These are phyloP conservation scores for Felis chaus DNA, from an alignment of 2,113 vertebrate species.

Conservation along the genomic window DNA sequence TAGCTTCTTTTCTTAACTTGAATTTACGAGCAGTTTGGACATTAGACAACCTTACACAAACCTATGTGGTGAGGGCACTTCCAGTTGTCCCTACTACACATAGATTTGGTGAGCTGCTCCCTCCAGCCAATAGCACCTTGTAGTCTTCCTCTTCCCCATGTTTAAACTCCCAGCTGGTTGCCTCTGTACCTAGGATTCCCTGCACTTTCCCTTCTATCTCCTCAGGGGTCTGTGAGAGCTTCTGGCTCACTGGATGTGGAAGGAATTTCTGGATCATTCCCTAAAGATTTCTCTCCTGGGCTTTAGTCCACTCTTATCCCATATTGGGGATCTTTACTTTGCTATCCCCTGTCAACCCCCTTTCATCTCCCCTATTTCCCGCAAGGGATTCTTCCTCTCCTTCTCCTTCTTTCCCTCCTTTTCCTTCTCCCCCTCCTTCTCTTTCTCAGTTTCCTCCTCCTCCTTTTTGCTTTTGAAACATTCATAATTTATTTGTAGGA, in stretches of 20 bases:
- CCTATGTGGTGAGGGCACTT: not conserved
- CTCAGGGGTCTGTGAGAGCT: not conserved
- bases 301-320: not conserved
- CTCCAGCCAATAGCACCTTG: not conserved
- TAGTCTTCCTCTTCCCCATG: not conserved
- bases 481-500: conserved; percentile 6
- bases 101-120: not conserved
- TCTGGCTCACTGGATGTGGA: not conserved
- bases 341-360: not conserved
- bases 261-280: not conserved
- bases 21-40: not conserved
- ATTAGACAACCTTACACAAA: not conserved
- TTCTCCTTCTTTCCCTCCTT: not conserved
- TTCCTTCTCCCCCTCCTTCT: not conserved
- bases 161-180: not conserved
- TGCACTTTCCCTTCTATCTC: not conserved
- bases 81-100: too few relatives aligned
- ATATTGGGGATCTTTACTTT: not conserved
- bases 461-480: not conserved
- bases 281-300: not conserved
- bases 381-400: not conserved
- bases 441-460: not conserved
- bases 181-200: not conserved
- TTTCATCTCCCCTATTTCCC: not conserved
- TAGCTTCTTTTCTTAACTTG: not conserved